phyloP scores from a whole-genome alignment of 2,797 vertebrate species.

The Bradypodion pumilum region DNA sequence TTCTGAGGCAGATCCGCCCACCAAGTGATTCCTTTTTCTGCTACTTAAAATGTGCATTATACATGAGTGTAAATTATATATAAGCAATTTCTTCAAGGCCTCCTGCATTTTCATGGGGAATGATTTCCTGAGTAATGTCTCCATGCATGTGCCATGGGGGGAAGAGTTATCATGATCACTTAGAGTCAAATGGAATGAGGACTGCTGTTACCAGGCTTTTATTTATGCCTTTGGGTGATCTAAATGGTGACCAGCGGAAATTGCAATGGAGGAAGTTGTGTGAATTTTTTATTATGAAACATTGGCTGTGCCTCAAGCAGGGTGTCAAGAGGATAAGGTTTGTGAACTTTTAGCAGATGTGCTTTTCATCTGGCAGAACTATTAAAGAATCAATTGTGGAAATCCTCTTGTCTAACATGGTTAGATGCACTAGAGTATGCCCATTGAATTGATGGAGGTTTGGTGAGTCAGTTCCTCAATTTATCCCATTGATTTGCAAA shows the following conservation, averaged over 20 bases:
- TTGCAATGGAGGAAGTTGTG: not conserved
- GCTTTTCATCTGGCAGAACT: not conserved
- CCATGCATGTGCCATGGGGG: not conserved
- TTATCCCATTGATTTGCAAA: too few species aligned
- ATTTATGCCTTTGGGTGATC: constrained; percentile 4
- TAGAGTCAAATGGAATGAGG: not conserved
- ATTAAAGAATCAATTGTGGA: not conserved
- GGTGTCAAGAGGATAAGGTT: not conserved
- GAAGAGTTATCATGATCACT: not conserved
- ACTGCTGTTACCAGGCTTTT: not conserved
- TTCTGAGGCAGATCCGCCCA: not conserved
- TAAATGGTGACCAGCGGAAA: not conserved
- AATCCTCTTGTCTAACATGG: not conserved
- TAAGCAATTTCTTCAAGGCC: not conserved
- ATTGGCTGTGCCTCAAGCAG: constrained; percentile 12
- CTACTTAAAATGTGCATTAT: constrained; percentile 24
- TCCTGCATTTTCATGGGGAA: not conserved
- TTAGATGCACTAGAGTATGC: too few species aligned
- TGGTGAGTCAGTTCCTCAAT: too few species aligned
- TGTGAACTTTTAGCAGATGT: not conserved
- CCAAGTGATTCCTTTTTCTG: not conserved
- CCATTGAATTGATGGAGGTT: too few species aligned
- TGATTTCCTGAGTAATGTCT: not conserved
- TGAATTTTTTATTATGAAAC: constrained; percentile 30
- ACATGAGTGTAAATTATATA: not conserved